Conservation (phyloP, 2,113 vertebrate genomes). For the Ammodytes marinus region DNA sequence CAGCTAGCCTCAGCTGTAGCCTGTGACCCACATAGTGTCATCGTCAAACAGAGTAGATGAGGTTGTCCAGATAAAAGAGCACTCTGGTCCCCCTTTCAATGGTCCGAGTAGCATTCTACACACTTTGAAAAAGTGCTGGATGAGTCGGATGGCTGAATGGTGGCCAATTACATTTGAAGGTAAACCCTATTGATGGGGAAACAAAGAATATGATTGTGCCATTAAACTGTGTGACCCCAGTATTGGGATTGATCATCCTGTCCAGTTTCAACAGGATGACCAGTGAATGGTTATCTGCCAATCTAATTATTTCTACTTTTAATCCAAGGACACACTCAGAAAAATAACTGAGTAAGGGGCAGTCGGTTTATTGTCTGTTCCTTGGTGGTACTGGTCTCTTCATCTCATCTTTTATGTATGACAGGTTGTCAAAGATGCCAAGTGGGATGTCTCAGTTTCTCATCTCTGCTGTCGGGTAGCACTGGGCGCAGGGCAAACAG, state of each 20-base stretch:
- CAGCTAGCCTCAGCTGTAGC: background rate
- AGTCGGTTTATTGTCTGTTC: background rate
- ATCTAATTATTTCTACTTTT: no score
- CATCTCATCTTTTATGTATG: constrained; percentile 5
- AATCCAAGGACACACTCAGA: background rate
- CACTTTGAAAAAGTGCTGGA: background rate
- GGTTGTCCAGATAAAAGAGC: background rate
- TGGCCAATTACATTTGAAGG: background rate
- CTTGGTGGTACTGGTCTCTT: background rate
- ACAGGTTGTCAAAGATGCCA: constrained; percentile 13
- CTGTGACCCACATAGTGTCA: no score
- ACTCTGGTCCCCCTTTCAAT: background rate
- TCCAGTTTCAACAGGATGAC: no score
- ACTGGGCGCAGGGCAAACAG: background rate
- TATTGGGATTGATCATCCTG: no score
- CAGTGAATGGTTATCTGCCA: background rate
- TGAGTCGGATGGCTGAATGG: background rate
- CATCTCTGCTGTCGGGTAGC: background rate
- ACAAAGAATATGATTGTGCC: background rate
- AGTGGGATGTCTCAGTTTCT: background rate
- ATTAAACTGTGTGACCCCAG: background rate
- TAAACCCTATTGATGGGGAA: background rate
- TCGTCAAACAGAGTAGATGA: background rate
- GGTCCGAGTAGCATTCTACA: background rate
- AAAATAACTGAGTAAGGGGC: background rate